Evolutionary conservation across 2,888 invertebrate genomes (phyloP), one percentile per base, ranked within the genome.

Genomic region (Saturnia japonica): DNA sequence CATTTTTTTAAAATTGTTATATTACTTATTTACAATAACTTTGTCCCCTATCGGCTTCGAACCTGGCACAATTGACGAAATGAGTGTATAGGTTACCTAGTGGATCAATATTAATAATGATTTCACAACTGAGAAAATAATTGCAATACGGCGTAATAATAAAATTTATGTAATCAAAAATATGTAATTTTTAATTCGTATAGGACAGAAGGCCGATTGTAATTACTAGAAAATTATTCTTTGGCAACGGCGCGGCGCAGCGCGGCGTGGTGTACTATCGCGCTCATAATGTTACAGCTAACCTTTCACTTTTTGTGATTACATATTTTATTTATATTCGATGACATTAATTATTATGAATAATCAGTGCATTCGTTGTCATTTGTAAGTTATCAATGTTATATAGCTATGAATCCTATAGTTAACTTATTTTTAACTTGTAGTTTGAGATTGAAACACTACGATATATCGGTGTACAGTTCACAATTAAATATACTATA

Each of bases 211-310:
- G 86, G 85, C 84, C 82, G 83, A 77, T 82, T 80, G 85, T 88
- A 86, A 91, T 90, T 90, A 89, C 85, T 81, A 77, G 83, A 80
- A 87, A 88, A 91, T 89, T 86, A 87, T 87, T 87, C 86, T 89
- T 87, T 83, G 76, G 84, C 83, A 88, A 89, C 78, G 76, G 34
- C 34, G 34, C 78, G 76, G 34, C 34, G 34, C 57, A 19, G 47
- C 28, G 76, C 78, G 76, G 64, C 2, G 16, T 28, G 75, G 51
- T 69, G 34, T 86, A 91, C 82, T 76, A 75, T 77, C 76, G 76
- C 0, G 14, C 0, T 64, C 71, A 77, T 47, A 82, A 79, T 45
- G 54, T 74, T 72, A 16, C 42, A 43, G 40, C 42, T 28, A 67
- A 54, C 70, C 70, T 71, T 74, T 68, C 66, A 69, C 69, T 71